Evolutionary conservation across 1,140 invertebrate species (phyloP).

Genomic region (Bombus ignitus): DNA sequence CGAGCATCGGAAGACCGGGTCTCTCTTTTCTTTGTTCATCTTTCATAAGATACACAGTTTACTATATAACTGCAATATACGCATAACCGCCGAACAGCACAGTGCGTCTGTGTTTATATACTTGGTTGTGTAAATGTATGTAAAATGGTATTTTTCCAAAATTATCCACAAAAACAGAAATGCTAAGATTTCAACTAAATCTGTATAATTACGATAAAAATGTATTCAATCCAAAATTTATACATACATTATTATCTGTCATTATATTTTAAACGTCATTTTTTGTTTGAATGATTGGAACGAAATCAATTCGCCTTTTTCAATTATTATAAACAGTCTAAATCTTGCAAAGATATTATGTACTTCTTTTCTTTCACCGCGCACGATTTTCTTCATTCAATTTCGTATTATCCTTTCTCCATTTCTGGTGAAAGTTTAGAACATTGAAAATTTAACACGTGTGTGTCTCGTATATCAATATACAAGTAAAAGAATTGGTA

Average conservation of each 20-base stretch:
- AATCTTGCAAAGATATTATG: slow-evolving; percentile 8
- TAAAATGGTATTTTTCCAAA: slow-evolving; percentile 21
- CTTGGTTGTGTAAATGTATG: background rate
- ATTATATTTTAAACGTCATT: slow-evolving; percentile 5
- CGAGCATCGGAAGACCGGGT: slow-evolving; percentile 59
- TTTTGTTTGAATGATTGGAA: slow-evolving; percentile 16
- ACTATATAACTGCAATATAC: slow-evolving; percentile 35
- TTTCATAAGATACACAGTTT: slow-evolving; percentile 41
- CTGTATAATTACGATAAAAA: slow-evolving; percentile 33
- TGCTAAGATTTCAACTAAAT: slow-evolving; percentile 36
- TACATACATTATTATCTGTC: slow-evolving; percentile 26
- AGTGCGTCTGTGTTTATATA: background rate
- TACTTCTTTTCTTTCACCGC: slow-evolving; percentile 19
- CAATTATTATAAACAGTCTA: background rate
- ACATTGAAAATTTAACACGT: background rate
- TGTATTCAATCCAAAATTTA: slow-evolving; percentile 3
- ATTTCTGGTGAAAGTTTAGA: background rate
- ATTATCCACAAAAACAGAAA: slow-evolving; percentile 33
- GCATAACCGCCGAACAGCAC: slow-evolving; percentile 30
- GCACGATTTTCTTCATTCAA: slow-evolving; percentile 16
- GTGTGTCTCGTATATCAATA: background rate
- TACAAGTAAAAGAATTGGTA: slow-evolving; percentile 28
- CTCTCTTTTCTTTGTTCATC: slow-evolving; percentile 34
- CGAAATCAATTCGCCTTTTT: background rate
- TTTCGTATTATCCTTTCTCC: background rate